Conservation (phyloP, 2,797 vertebrate species). For the Dendrocincla tyrannina region DNA sequence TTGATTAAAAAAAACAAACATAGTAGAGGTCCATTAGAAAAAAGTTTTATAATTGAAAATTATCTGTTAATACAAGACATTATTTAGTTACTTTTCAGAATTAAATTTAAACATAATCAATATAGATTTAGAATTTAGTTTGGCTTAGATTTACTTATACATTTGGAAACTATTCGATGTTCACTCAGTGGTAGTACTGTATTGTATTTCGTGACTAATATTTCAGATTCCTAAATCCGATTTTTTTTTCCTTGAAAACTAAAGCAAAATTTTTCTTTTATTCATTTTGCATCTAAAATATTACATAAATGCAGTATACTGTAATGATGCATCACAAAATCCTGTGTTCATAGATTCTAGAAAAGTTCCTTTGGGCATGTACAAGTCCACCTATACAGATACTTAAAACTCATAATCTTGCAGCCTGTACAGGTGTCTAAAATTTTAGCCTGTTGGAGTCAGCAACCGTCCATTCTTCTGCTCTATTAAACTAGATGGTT, state of each 20-base stretch:
- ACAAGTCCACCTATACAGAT: neutral
- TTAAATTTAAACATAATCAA: neutral
- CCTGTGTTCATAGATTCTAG: neutral
- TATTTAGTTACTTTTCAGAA: neutral
- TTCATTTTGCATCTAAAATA: neutral
- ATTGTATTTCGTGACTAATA: neutral
- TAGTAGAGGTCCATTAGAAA: neutral
- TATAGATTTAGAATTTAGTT: neutral
- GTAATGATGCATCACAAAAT: neutral
- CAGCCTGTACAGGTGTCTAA: neutral
- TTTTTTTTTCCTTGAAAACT: neutral
- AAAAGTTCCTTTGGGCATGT: neutral
- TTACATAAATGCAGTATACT: neutral
- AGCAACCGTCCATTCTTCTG: neutral
- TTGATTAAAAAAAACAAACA: neutral
- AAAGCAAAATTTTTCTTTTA: neutral
- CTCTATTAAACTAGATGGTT: neutral
- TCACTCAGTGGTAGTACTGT: neutral
- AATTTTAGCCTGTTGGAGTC: neutral
- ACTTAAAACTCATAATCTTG: neutral
- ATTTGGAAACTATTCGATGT: neutral
- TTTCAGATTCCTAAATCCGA: neutral
- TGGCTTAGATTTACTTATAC: neutral
- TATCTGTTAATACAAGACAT: neutral
- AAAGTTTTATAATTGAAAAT: neutral